phyloP scores from a whole-genome alignment of 2,113 vertebrate species.

The Pitta sordida region DNA sequence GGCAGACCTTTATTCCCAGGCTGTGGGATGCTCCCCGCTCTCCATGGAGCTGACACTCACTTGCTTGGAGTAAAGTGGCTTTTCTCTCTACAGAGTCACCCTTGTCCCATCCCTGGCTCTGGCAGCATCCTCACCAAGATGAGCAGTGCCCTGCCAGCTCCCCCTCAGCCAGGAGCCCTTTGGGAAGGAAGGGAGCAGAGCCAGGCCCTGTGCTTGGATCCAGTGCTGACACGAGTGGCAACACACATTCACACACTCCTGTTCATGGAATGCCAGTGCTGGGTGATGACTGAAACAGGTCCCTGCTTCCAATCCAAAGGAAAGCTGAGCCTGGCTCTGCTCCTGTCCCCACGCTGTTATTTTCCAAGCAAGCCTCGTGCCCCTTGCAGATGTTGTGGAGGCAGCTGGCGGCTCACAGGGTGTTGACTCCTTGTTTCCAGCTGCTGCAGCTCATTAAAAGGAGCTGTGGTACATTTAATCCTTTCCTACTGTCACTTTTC shows the following conservation, averaged over 20 bases:
- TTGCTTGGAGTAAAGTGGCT: accelerated
- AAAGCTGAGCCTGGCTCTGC: neutral
- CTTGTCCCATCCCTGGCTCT: neutral
- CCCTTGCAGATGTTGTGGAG: neutral
- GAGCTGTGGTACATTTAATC: neutral
- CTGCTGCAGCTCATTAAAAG: neutral
- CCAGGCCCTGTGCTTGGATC: accelerated
- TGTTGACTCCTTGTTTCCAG: neutral
- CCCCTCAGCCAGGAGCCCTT: neutral
- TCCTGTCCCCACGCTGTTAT: neutral
- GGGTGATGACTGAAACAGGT: neutral
- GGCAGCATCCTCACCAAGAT: neutral
- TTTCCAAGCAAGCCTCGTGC: neutral
- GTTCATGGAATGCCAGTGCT: neutral
- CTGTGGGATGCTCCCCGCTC: neutral
- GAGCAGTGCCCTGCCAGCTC: neutral
- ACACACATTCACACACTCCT: accelerated
- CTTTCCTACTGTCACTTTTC: neutral
- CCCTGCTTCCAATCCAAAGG: accelerated
- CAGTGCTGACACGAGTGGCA: accelerated
- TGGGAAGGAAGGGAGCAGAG: accelerated
- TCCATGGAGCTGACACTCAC: neutral
- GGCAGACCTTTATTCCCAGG: neutral
- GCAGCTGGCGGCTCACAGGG: neutral
- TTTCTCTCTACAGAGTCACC: neutral